Percentiles rank a stretch among this genome's conserved stretches.
Conservation (phyloP, 2,113 vertebrate species). For the Eretmochelys imbricata region DNA sequence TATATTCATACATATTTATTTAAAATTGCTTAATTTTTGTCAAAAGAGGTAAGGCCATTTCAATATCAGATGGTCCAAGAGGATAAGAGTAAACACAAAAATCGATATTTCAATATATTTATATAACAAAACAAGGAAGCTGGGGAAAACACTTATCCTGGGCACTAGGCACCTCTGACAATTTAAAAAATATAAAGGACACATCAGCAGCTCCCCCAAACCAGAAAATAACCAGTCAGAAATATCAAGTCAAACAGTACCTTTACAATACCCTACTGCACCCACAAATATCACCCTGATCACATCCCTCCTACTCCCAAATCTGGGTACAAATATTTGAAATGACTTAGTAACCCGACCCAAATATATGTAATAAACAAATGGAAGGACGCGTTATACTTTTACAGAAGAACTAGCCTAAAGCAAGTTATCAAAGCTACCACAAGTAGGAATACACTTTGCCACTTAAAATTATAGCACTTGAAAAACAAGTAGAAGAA, state of each 20-base stretch:
- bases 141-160: background rate
- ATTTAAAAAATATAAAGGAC: background rate
- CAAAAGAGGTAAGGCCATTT: background rate
- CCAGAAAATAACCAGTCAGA: fast-evolving
- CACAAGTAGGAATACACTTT: slow-evolving; percentile 17
- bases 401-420: slow-evolving; percentile 19
- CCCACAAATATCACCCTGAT: background rate
- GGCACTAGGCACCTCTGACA: background rate
- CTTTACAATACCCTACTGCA: background rate
- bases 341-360: background rate
- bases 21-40: background rate
- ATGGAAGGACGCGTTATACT: slow-evolving; percentile 24
- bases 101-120: background rate
- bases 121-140: background rate
- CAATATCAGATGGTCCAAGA: background rate
- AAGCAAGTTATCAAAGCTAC: background rate
- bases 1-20: background rate
- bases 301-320: background rate
- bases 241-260: background rate
- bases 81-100: background rate
- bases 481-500: background rate
- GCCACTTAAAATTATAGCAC: background rate
- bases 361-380: slow-evolving; percentile 23
- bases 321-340: background rate
- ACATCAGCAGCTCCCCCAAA: background rate